Evolutionary conservation across 2,888 invertebrate genomes (phyloP).

Genomic region (Aphodius sticticus): DNA sequence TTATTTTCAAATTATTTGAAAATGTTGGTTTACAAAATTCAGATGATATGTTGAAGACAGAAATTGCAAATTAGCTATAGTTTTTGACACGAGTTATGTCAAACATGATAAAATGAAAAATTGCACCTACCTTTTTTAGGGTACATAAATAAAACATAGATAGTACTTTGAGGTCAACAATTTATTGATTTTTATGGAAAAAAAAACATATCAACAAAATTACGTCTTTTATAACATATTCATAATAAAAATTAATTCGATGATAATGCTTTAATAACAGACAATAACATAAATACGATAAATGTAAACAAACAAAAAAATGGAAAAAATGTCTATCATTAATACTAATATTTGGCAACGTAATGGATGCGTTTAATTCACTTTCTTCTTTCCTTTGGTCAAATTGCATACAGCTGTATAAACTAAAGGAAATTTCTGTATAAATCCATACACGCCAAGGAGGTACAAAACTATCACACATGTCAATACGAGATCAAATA

Average conservation of each 20-base stretch:
- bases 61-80: too few species aligned
- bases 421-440: conserved; percentile 74
- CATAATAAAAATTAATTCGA: conserved; percentile 18
- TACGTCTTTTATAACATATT: conserved; percentile 14
- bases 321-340: conserved; percentile 9
- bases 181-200: conserved; percentile 20
- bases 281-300: conserved; percentile 10
- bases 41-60: too few species aligned
- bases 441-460: conserved; percentile 80
- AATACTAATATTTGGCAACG: conserved; percentile 36
- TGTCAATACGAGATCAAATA: conserved; percentile 95
- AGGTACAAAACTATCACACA: conserved; percentile 86
- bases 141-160: neutral
- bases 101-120: too few species aligned
- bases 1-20: too few species aligned
- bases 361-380: conserved; percentile 33
- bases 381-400: conserved; percentile 48
- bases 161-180: conserved; percentile 13
- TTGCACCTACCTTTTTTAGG: neutral
- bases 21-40: too few species aligned
- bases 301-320: conserved; percentile 1
- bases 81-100: too few species aligned
- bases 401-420: conserved; percentile 70
- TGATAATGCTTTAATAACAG: neutral
- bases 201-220: conserved; percentile 5